Evolutionary conservation across 2,113 vertebrate species (phyloP), one percentile per base, ranked within the genome.

Genomic region (Talpa occidentalis): DNA sequence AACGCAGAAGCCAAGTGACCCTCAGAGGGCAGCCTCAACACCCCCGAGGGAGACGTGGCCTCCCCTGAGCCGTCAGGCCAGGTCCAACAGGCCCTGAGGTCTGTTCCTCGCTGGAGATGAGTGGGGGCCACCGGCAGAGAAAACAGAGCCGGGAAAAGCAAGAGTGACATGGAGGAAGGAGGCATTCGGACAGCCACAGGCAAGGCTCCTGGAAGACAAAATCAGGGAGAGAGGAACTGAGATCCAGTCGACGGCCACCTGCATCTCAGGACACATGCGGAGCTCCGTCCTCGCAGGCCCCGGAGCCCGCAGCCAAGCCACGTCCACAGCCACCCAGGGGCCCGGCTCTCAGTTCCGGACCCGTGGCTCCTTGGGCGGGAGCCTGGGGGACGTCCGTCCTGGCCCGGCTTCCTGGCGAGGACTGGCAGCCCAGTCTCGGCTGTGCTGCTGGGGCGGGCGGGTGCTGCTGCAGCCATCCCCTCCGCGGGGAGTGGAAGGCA

Each of bases 191-290:
- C 91, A 94, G 93, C 89, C 78, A 72, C 88, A 66, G 82, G 79
- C 84, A 32, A 44, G 66, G 77, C 87, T 93, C 90, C 93, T 82
- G 96, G 93, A 94, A 97, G 95, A 96, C 74, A 67, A 70, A 52
- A 73, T 89, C 79, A 35, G 66, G 87, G 87, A n/a, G 70, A 54
- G 85, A 26, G 93, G 78, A 88, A 88, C 73, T 49, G 86, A 92
- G 86, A 80, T 90, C 0, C 79, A 42, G 76, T 15, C 47, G 5
- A 6, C 32, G 95, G 88, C 93, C 85, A 78, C 1, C 35, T 21
- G 42, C 44, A 62, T 62, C 59, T 37, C 56, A 4, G 79, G 40
- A 64, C 52, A 9, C 56, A 82, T 59, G 80, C 84, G 59, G 78
- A 74, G 94, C 64, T 94, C 79, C 86, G 4, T 44, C 52, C 11